These are phyloP conservation scores for Ophraella communa DNA, from an alignment of 2,888 invertebrate genomes.

Conservation along the genomic window DNA sequence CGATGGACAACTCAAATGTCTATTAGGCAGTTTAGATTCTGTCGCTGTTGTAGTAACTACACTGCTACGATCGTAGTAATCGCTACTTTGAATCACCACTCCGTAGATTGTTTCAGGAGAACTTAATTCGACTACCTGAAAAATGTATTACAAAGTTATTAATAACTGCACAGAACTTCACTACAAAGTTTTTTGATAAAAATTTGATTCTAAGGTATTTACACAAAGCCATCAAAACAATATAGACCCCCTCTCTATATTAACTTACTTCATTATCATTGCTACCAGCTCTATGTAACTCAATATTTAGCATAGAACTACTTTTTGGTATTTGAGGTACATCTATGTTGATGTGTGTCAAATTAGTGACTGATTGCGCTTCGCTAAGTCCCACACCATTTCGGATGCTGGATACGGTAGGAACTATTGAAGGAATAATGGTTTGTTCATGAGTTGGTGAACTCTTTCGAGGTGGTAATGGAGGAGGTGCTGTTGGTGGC, in stretches of 20 bases:
- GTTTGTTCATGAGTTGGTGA: slow-evolving; percentile 61
- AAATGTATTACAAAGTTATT: slow-evolving; percentile 24
- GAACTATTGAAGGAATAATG: slow-evolving; percentile 31
- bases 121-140: slow-evolving; percentile 60
- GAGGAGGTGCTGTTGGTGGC: slow-evolving; percentile 62
- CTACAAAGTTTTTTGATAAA: not conserved
- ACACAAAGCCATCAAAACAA: no score
- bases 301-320: slow-evolving; percentile 54
- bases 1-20: slow-evolving; percentile 55
- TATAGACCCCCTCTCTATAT: not conserved
- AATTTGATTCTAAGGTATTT: not conserved
- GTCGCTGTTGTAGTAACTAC: slow-evolving; percentile 42
- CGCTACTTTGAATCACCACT: slow-evolving; percentile 71
- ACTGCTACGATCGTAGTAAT: slow-evolving; percentile 38
- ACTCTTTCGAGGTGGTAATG: slow-evolving; percentile 68
- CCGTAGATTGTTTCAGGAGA: slow-evolving; percentile 77
- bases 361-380: slow-evolving; percentile 54
- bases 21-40: slow-evolving; percentile 48
- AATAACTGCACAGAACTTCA: no score
- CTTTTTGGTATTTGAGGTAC: slow-evolving; percentile 54
- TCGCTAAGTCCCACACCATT: slow-evolving; percentile 49
- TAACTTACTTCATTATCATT: slow-evolving; percentile 26
- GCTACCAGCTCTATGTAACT: slow-evolving; percentile 48
- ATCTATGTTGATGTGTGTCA: slow-evolving; percentile 47
- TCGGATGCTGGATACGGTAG: slow-evolving; percentile 46